These are phyloP conservation scores for Tenodera sinensis DNA, from an alignment of 2,888 invertebrate species.

Conservation along the genomic window DNA sequence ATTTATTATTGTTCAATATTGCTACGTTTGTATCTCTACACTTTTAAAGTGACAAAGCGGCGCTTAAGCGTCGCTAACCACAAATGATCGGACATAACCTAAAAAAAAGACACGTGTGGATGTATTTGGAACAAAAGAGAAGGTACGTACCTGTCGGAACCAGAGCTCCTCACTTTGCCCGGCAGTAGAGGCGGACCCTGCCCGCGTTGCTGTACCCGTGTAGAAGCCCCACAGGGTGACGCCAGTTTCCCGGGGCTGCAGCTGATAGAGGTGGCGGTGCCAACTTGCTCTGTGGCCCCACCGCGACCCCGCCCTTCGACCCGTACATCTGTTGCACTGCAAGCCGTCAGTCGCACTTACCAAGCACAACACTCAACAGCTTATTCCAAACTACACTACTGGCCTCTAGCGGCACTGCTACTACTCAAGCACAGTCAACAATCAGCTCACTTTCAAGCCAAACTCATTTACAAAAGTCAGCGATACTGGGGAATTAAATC, in stretches of 20 bases:
- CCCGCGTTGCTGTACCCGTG: slow-evolving; percentile 63
- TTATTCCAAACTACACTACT: neutral
- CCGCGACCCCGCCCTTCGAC: slow-evolving; percentile 61
- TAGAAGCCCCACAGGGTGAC: slow-evolving; percentile 86
- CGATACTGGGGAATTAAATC: too few species aligned
- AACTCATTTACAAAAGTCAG: too few species aligned
- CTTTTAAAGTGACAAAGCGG: too few species aligned
- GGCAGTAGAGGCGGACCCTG: slow-evolving; percentile 71
- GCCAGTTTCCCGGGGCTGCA: slow-evolving; percentile 84
- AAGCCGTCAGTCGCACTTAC: slow-evolving; percentile 47
- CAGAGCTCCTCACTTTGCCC: slow-evolving; percentile 62
- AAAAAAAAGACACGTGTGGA: neutral
- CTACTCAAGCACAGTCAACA: neutral
- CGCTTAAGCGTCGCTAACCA: too few species aligned
- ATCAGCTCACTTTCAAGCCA: too few species aligned
- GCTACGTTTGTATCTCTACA: too few species aligned
- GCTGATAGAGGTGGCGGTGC: slow-evolving; percentile 42
- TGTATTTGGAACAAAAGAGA: neutral
- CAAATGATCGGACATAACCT: too few species aligned
- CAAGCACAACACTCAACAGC: slow-evolving; percentile 9
- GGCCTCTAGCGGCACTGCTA: neutral
- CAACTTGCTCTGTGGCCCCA: slow-evolving; percentile 52
- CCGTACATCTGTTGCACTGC: slow-evolving; percentile 75
- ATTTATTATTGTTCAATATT: too few species aligned
- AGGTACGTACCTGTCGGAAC: slow-evolving; percentile 34